These are phyloP conservation scores for Macrotus californicus DNA, from an alignment of 2,113 vertebrate species.

Conservation along the genomic window DNA sequence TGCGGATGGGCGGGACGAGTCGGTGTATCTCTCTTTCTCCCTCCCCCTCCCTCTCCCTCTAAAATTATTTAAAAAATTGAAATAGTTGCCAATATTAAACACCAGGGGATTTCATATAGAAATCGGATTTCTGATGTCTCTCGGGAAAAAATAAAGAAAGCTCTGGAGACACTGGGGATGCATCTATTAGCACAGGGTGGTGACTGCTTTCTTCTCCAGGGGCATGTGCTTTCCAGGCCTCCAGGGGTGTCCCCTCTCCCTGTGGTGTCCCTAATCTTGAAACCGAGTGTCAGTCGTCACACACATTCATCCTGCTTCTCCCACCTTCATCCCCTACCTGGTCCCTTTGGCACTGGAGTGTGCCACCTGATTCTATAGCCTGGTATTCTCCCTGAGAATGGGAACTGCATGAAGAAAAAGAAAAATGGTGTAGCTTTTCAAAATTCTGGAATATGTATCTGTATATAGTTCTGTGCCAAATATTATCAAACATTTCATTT, in stretches of 20 bases:
- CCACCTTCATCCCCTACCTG: not conserved
- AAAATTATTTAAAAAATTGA: not conserved
- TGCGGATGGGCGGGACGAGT: no score
- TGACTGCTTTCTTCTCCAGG: accelerated
- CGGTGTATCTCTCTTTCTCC: no score
- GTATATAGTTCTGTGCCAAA: not conserved
- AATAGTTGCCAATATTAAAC: not conserved
- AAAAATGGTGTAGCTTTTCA: not conserved
- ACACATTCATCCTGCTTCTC: not conserved
- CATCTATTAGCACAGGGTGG: not conserved
- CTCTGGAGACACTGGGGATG: not conserved
- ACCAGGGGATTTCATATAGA: not conserved
- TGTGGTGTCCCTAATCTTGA: not conserved
- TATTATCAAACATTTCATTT: not conserved
- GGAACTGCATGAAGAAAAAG: not conserved
- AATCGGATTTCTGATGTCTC: not conserved
- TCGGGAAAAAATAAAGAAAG: not conserved
- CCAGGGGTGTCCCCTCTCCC: no score
- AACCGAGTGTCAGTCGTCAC: not conserved
- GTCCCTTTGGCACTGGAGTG: not conserved
- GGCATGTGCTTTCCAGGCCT: not conserved
- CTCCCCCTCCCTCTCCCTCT: no score
- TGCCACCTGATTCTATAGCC: not conserved
- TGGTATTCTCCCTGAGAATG: not conserved
- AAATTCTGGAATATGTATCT: not conserved